Conservation (phyloP, 2,888 invertebrate species). For the Epinotia bilunana region DNA sequence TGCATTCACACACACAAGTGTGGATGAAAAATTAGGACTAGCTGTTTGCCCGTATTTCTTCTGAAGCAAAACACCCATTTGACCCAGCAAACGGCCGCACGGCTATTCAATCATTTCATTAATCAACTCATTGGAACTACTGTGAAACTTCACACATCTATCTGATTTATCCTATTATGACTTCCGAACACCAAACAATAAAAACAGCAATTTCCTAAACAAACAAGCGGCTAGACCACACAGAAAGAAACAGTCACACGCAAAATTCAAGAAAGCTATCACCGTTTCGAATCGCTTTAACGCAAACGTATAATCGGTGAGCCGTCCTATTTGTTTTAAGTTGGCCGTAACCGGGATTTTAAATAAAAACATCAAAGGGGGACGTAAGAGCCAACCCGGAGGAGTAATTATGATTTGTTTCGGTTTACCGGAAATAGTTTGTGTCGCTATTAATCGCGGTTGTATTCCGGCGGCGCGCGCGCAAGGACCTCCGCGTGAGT, state of each 20-base stretch:
- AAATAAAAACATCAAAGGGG: constrained; percentile 84
- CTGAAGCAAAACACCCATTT: no score
- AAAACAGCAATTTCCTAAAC: constrained; percentile 36
- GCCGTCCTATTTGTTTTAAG: constrained; percentile 83
- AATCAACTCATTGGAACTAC: background rate
- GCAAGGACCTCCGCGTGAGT: constrained; percentile 48
- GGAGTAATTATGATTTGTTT: constrained; percentile 82
- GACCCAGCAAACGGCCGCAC: no score
- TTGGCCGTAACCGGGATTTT: constrained; percentile 79
- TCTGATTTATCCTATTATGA: constrained; percentile 28
- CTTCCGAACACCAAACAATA: constrained; percentile 28
- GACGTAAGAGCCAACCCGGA: constrained; percentile 72
- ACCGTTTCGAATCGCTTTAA: constrained; percentile 82
- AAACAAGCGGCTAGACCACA: constrained; percentile 69
- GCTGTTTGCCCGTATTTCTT: no score
- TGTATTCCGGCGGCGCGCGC: constrained; percentile 72
- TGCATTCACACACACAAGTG: no score
- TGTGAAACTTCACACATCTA: background rate
- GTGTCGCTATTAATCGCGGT: constrained; percentile 78
- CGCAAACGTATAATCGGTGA: constrained; percentile 81
- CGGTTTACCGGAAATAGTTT: constrained; percentile 83
- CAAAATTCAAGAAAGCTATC: constrained; percentile 78
- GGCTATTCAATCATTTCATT: background rate
- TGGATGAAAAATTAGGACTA: no score
- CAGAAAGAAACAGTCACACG: constrained; percentile 67